These are phyloP conservation scores for honey bee (Apis mellifera) DNA, from an alignment of 1,140 invertebrate species.

Conservation along the genomic window Amel_HAv3.1 CM009937.2:13848001-13848500, in stretches of 20 bases:
- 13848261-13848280: conserved; percentile 6
- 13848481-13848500: conserved; percentile 44
- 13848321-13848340: not conserved
- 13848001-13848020: not conserved
- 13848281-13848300: not conserved
- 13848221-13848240: conserved; percentile 30
- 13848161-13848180: conserved; percentile 57
- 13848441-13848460: conserved; percentile 41
- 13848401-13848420: conserved; percentile 44
- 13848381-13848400: not conserved
- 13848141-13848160: conserved; percentile 52
- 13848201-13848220: conserved; percentile 30
- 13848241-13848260: not conserved
- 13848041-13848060: conserved; percentile 46
- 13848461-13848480: conserved; percentile 51
- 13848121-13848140: conserved; percentile 48
- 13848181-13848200: conserved; percentile 34
- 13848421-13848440: conserved; percentile 49
- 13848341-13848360: conserved; percentile 5
- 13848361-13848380: not conserved
- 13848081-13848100: conserved; percentile 39
- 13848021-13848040: conserved; percentile 43
- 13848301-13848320: not conserved
- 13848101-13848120: conserved; percentile 56
- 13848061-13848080: conserved; percentile 53